Percentiles rank a stretch among this genome's conserved stretches.
Conservation (phyloP, 2,888 invertebrate species). For the Meliscaeva auricollis region DNA sequence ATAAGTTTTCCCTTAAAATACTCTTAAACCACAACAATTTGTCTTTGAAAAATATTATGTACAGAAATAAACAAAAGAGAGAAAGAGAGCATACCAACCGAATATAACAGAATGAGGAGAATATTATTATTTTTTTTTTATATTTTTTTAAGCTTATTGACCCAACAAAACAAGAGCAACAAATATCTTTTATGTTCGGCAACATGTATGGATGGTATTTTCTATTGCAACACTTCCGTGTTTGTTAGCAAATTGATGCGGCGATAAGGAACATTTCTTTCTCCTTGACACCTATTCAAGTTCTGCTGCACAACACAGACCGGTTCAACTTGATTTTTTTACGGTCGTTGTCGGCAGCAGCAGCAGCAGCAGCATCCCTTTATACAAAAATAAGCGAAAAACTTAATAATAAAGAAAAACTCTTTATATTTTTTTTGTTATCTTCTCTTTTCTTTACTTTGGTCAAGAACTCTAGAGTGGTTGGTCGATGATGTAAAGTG, state of each 20-base stretch:
- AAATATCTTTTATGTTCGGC: conserved; percentile 37
- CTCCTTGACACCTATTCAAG: conserved; percentile 76
- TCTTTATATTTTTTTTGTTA: neutral
- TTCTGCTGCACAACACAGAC: conserved; percentile 66
- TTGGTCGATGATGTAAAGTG: neutral
- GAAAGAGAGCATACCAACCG: no score
- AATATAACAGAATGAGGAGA: neutral
- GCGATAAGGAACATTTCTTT: conserved; percentile 74
- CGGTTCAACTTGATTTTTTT: conserved; percentile 74
- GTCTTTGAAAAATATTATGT: neutral
- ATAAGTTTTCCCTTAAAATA: conserved; percentile 7
- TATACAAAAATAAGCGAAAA: conserved; percentile 33
- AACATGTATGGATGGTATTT: conserved; percentile 55
- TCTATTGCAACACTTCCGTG: conserved; percentile 70
- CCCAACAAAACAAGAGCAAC: conserved; percentile 24
- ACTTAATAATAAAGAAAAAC: no score
- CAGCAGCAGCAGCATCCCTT: no score
- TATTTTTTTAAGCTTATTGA: conserved; percentile 14
- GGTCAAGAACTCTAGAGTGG: neutral
- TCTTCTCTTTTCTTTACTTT: conserved; percentile 21
- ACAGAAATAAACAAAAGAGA: neutral
- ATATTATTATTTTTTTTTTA: no score
- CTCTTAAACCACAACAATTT: conserved; percentile 10
- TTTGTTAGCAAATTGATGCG: conserved; percentile 46
- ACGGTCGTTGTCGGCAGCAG: neutral